These are phyloP conservation scores for Epinotia ramella DNA, from an alignment of 2,888 invertebrate species.

Conservation along the genomic window DNA sequence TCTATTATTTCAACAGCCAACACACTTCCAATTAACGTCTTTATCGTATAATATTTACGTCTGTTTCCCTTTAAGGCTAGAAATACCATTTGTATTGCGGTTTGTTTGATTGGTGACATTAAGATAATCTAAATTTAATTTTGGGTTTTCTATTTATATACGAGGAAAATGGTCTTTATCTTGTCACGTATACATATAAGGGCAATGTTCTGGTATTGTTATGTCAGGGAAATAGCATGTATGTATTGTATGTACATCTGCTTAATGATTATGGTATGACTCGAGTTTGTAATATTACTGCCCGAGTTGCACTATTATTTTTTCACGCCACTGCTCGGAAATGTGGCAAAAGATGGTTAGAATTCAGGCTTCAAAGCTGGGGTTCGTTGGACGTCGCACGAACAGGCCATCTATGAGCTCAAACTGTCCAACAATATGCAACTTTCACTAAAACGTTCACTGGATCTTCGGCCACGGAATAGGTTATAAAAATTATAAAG, in stretches of 20 bases:
- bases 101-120: slow-evolving; percentile 13
- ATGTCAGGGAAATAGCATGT: background rate
- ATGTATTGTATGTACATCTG: background rate
- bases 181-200: slow-evolving; percentile 8
- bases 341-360: too few species aligned
- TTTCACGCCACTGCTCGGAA: too few species aligned
- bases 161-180: slow-evolving; percentile 7
- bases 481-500: too few species aligned
- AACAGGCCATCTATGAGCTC: too few species aligned
- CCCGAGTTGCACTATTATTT: too few species aligned
- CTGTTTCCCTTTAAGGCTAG: background rate
- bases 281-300: too few species aligned
- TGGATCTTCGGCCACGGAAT: too few species aligned
- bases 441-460: too few species aligned
- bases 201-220: slow-evolving; percentile 5
- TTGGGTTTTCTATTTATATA: slow-evolving; percentile 8
- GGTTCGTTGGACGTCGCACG: too few species aligned
- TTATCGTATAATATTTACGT: background rate
- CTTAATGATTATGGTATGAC: background rate
- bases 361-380: too few species aligned
- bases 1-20: background rate
- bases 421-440: too few species aligned
- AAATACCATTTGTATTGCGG: slow-evolving; percentile 4
- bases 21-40: background rate
- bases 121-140: slow-evolving; percentile 26